Evolutionary conservation across 2,888 invertebrate species (phyloP).

Genomic region (Philopedon plagiatum): DNA sequence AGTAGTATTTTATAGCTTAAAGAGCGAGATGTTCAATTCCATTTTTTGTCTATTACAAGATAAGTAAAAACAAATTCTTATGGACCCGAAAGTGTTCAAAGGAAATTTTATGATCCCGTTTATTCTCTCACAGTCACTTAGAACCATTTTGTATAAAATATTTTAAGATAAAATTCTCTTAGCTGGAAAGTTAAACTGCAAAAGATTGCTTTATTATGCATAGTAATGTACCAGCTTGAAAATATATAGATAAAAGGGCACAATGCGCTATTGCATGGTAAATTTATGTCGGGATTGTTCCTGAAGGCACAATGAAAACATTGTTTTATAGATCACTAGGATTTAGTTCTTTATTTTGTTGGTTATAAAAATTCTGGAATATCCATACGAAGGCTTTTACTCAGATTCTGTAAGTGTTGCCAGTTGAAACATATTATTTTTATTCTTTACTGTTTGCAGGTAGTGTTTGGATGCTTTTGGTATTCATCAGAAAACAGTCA

Average conservation of each 20-base stretch:
- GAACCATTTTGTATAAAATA: conserved; percentile 40
- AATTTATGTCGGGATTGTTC: not conserved
- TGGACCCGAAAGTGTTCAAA: conserved; percentile 22
- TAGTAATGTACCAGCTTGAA: conserved; percentile 29
- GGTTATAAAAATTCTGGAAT: too few relatives aligned
- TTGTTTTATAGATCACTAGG: not conserved
- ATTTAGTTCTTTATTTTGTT: not conserved
- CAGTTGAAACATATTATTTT: too few relatives aligned
- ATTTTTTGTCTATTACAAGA: conserved; percentile 3
- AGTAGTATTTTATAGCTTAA: not conserved
- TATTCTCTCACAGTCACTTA: conserved; percentile 34
- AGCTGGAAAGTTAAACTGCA: conserved; percentile 24
- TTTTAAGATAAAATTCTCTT: conserved; percentile 39
- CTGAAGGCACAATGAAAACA: not conserved
- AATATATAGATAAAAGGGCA: conserved; percentile 25
- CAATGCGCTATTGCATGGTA: not conserved
- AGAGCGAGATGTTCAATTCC: not conserved
- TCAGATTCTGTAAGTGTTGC: too few relatives aligned
- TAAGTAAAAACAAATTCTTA: conserved; percentile 17
- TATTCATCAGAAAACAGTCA: too few relatives aligned
- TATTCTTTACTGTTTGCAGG: too few relatives aligned
- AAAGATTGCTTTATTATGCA: conserved; percentile 45
- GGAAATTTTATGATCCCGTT: conserved; percentile 29
- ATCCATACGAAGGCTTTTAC: too few relatives aligned
- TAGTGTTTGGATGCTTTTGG: too few relatives aligned